A percentile compares a stretch with the other conserved stretches of the same genome.
These are phyloP conservation scores for Agrochola circellaris DNA, from an alignment of 2,888 invertebrate species.

Conservation along the genomic window DNA sequence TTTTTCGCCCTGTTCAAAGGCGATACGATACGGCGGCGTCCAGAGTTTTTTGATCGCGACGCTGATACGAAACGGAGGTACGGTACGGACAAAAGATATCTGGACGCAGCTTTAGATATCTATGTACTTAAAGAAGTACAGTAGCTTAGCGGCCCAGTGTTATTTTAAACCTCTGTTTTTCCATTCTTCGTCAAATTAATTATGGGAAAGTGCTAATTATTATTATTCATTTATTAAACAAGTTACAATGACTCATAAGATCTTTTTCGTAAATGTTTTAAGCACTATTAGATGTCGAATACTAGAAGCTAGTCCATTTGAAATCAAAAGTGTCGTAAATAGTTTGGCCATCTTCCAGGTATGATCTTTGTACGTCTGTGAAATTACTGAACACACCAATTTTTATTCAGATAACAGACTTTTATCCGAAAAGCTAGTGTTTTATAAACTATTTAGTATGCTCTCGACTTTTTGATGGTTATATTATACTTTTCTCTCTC, in stretches of 20 bases:
- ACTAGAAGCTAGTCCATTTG: neutral
- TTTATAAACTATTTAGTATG: neutral
- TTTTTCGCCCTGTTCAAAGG: too few relatives aligned
- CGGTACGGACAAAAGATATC: too few relatives aligned
- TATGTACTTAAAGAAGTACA: too few relatives aligned
- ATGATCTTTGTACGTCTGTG: neutral
- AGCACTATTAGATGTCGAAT: neutral
- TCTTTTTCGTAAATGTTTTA: neutral
- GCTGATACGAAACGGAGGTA: too few relatives aligned
- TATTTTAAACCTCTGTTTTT: neutral
- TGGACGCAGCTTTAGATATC: too few relatives aligned
- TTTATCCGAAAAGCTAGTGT: neutral
- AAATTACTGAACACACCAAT: neutral
- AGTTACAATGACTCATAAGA: too few relatives aligned
- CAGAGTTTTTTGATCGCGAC: too few relatives aligned
- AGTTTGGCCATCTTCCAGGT: slow-evolving; percentile 15
- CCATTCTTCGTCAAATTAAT: neutral
- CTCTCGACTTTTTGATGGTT: neutral
- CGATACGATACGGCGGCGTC: too few relatives aligned
- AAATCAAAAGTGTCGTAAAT: slow-evolving; percentile 26
- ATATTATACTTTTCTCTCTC: neutral
- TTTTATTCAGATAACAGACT: neutral
- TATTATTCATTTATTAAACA: too few relatives aligned
- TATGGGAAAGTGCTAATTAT: neutral
- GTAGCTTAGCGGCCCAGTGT: neutral